Conservation (phyloP, 2,797 vertebrate genomes). For the Cheirogaleus major region DNA sequence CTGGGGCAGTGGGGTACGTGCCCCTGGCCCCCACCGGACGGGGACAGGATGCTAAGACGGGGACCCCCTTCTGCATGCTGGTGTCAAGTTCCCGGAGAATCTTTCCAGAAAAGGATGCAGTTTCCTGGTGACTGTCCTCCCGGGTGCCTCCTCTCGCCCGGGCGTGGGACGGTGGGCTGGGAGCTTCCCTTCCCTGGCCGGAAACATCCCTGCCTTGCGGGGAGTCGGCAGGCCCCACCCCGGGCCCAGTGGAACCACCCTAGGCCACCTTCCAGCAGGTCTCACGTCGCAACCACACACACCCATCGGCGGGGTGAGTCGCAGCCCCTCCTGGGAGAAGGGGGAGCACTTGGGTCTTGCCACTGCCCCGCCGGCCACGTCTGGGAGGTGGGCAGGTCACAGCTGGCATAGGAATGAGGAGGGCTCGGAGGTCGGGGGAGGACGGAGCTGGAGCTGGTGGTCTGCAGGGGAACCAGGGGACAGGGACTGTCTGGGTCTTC, state of each 20-base stretch:
- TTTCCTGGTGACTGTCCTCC: too few relatives aligned
- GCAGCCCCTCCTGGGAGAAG: not conserved
- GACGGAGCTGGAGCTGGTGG: too few relatives aligned
- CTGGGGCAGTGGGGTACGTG: conserved; percentile 94
- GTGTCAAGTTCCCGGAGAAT: accelerated
- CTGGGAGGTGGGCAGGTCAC: not conserved
- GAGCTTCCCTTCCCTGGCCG: not conserved
- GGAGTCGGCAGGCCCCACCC: not conserved
- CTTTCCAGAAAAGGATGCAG: not conserved
- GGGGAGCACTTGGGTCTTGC: not conserved
- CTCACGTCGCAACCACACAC: not conserved
- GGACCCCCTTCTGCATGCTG: not conserved
- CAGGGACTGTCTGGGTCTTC: not conserved
- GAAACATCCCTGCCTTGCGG: not conserved
- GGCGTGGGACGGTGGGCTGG: accelerated
- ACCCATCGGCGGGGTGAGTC: not conserved
- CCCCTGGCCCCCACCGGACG: accelerated
- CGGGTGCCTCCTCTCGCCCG: too few relatives aligned
- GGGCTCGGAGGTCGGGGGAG: not conserved
- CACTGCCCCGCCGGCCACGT: not conserved
- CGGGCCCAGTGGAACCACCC: not conserved
- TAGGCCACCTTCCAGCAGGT: not conserved
- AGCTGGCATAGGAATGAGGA: not conserved
- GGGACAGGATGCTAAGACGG: not conserved
- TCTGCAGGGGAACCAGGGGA: not conserved